Evolutionary conservation across 1,140 invertebrate species (phyloP).

Genomic region (Mya arenaria): DNA sequence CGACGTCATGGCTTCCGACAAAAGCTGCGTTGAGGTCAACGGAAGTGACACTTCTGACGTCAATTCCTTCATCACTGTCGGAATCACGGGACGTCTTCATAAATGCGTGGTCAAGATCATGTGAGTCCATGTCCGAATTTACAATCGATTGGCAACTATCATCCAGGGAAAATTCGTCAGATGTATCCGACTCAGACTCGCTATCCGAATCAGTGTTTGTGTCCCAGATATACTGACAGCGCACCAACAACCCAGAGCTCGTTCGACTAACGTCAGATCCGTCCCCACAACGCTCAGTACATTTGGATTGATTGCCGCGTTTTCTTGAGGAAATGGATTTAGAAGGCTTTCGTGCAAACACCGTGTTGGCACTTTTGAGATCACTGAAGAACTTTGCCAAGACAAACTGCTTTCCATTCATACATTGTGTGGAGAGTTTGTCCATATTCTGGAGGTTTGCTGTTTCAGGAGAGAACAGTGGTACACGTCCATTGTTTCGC

Average conservation of each 20-base stretch:
- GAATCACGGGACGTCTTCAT: constrained; percentile 13
- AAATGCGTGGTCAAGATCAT: constrained; percentile 11
- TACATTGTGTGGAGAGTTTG: not conserved
- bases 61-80: constrained; percentile 44
- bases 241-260: not conserved
- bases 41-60: constrained; percentile 30
- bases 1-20: not conserved
- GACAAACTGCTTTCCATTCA: not conserved
- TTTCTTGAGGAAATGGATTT: not conserved
- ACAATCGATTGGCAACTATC: not conserved
- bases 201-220: too few relatives aligned
- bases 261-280: not conserved
- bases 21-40: constrained; percentile 28
- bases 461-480: too few relatives aligned
- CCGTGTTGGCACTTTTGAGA: not conserved
- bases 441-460: not conserved
- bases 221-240: not conserved
- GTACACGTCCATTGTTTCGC: not conserved
- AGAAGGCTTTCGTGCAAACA: not conserved
- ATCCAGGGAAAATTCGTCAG: not conserved
- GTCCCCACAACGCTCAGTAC: not conserved
- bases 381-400: not conserved
- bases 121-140: not conserved
- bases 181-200: not conserved
- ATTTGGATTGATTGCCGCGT: too few relatives aligned